Evolutionary conservation across 2,797 vertebrate species (phyloP).

Genomic region (Rhinophrynus dorsalis): DNA sequence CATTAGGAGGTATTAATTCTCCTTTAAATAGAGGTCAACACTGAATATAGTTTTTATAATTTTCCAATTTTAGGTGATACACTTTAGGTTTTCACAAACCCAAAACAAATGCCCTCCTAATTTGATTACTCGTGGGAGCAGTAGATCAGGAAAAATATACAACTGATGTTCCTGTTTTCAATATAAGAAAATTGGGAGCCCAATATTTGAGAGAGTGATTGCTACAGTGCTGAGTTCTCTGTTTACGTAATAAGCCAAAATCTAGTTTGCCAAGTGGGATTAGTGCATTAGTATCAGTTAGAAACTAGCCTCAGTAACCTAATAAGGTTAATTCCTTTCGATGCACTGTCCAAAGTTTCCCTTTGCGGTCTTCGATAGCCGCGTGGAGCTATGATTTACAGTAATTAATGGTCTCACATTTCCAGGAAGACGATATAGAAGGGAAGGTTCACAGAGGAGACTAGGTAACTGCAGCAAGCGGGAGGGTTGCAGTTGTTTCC

Average conservation of each 20-base stretch:
- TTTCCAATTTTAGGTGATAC: no score
- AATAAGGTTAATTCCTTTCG: neutral
- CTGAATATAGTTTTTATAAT: no score
- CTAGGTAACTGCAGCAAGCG: conserved; percentile 26
- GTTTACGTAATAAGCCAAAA: neutral
- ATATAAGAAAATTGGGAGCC: no score
- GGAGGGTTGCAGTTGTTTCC: conserved; percentile 24
- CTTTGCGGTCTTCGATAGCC: neutral
- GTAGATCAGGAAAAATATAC: no score
- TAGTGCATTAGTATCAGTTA: conserved; percentile 7
- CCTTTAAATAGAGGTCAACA: no score
- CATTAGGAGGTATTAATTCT: no score
- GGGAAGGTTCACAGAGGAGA: conserved; percentile 33
- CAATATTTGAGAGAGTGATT: no score
- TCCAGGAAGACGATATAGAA: conserved; percentile 39
- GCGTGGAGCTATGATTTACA: conserved; percentile 25
- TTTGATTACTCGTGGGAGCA: no score
- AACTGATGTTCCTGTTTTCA: no score
- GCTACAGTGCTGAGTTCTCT: neutral
- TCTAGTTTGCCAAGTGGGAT: neutral
- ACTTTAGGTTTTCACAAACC: no score
- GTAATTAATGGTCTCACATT: conserved; percentile 38
- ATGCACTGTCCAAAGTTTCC: conserved; percentile 12
- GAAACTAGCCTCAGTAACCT: neutral
- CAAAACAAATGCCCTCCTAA: no score